Evolutionary conservation across 1,140 invertebrate genomes (phyloP).

Genomic region (Wiebesia pumilae): DNA sequence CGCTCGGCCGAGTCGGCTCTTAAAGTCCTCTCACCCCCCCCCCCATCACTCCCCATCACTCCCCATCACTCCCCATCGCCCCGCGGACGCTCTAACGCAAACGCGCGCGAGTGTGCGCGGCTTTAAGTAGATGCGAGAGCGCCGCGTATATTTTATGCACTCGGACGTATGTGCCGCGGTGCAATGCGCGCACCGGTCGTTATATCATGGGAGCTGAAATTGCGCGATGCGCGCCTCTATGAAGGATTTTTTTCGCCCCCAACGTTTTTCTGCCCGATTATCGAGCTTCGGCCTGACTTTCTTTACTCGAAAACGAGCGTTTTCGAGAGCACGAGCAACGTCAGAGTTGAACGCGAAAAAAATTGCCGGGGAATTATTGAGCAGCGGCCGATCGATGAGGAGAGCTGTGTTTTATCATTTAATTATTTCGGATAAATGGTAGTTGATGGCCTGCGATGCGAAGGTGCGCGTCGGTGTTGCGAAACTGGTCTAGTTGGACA

Average conservation of each 20-base stretch:
- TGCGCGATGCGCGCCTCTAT: conserved; percentile 30
- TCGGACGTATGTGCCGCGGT: not conserved
- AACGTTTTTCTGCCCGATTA: not conserved
- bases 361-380: not conserved
- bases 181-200: conserved; percentile 28
- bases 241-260: conserved; percentile 11
- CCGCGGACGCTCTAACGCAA: no score
- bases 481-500: not conserved
- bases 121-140: conserved; percentile 35
- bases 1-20: conserved; percentile 14
- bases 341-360: not conserved
- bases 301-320: not conserved
- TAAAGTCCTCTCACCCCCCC: not conserved
- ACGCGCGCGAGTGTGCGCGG: not conserved
- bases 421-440: not conserved
- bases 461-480: not conserved
- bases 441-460: not conserved
- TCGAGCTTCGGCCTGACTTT: not conserved
- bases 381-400: not conserved
- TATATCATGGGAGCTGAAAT: conserved; percentile 27
- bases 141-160: conserved; percentile 34
- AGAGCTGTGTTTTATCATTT: not conserved
- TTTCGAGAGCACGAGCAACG: not conserved
- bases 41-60: not conserved
- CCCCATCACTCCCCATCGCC: not conserved